Percentiles rank a stretch among this genome's conserved stretches.
Conservation (phyloP, 2,113 vertebrate genomes). For the Misgurnus mizolepis region DNA sequence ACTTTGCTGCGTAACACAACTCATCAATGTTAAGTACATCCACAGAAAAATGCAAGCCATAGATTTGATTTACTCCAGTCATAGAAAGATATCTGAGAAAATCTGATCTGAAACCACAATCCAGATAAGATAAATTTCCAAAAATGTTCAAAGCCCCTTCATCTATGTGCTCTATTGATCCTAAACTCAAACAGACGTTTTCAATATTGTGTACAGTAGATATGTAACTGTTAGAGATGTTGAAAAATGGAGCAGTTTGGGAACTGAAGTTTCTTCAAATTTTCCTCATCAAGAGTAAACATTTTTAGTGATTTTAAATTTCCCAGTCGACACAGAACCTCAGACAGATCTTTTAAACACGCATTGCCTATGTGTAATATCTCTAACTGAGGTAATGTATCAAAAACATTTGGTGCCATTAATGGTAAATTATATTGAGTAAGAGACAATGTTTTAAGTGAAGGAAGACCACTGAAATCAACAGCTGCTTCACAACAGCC, state of each 20-base stretch:
- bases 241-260: background rate
- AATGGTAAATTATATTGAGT: too few species aligned
- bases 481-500: too few species aligned
- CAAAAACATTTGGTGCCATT: too few species aligned
- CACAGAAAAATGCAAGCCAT: background rate
- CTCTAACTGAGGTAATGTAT: too few species aligned
- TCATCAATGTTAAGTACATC: background rate
- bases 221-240: background rate
- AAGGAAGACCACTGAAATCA: too few species aligned
- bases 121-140: background rate
- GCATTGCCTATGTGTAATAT: too few species aligned
- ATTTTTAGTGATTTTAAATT: too few species aligned
- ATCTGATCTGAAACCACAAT: background rate
- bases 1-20: background rate
- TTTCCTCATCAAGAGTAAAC: too few species aligned
- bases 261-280: too few species aligned
- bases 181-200: background rate
- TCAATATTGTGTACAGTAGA: background rate
- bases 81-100: constrained; percentile 7
- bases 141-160: background rate
- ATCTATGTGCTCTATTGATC: background rate
- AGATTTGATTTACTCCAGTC: constrained; percentile 5
- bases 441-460: too few species aligned
- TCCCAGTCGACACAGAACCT: too few species aligned
- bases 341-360: too few species aligned